A percentile compares a stretch with the other conserved stretches of the same genome.
phyloP scores from a whole-genome alignment of 2,113 vertebrate genomes.

The Tringa solitaria region DNA sequence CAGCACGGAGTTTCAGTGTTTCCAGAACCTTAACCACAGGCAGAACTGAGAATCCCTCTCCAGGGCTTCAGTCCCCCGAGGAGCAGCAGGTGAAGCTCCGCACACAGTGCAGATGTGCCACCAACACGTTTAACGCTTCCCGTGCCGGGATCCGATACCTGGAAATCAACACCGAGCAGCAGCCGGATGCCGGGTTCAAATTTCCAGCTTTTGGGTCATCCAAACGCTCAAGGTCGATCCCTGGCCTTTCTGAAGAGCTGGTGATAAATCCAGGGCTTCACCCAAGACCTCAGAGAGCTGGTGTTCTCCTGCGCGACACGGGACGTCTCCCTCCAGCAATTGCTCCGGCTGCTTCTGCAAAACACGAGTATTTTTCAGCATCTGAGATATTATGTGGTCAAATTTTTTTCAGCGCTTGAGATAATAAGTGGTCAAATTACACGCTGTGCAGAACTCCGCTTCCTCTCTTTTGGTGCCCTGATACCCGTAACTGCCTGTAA shows the following conservation, averaged over 20 bases:
- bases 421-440: neutral
- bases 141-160: neutral
- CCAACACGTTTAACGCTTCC: neutral
- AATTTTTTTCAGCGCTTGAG: neutral
- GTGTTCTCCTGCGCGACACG: neutral
- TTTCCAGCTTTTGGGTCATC: neutral
- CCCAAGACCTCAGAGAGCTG: neutral
- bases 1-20: neutral
- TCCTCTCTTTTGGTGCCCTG: neutral
- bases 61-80: neutral
- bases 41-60: neutral
- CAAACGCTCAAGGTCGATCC: accelerated
- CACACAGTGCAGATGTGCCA: neutral
- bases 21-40: neutral
- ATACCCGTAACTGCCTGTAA: neutral
- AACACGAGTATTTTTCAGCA: neutral
- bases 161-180: neutral
- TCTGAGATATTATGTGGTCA: neutral
- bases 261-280: neutral
- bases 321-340: neutral
- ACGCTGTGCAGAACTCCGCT: neutral
- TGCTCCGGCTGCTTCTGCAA: neutral
- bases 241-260: neutral
- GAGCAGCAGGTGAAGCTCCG: neutral
- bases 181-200: neutral